Conservation (phyloP, 2,797 vertebrate genomes). For the Cygnus olor region DNA sequence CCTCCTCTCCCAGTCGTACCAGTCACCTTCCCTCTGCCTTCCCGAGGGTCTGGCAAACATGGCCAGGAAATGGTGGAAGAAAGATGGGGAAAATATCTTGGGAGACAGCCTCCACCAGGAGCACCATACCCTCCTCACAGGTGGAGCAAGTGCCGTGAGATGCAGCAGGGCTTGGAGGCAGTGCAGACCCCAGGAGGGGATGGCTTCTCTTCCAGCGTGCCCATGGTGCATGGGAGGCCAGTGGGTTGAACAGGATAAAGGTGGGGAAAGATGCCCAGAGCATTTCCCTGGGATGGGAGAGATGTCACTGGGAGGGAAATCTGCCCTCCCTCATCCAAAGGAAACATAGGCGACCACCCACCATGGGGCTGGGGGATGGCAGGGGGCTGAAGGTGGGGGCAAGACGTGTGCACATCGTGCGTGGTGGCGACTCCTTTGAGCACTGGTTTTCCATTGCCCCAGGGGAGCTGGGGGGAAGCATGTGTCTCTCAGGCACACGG, state of each 20-base stretch:
- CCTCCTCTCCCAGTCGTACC: background rate
- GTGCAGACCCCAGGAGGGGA: fast-evolving
- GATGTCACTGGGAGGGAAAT: background rate
- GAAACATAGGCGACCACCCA: background rate
- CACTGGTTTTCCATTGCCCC: slow-evolving; percentile 62
- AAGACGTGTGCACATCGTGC: slow-evolving; percentile 30
- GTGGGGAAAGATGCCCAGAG: background rate
- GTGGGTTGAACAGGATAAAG: background rate
- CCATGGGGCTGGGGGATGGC: fast-evolving
- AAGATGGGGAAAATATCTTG: background rate
- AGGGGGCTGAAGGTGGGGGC: background rate
- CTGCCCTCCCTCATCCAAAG: background rate
- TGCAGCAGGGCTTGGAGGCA: background rate
- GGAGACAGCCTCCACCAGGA: background rate
- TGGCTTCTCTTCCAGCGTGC: background rate
- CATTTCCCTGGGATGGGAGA: background rate
- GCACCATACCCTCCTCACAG: background rate
- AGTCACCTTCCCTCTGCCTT: background rate
- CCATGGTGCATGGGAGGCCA: background rate
- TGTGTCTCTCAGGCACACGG: slow-evolving; percentile 74
- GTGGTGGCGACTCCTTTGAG: slow-evolving; percentile 71
- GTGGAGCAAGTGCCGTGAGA: background rate
- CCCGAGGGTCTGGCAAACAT: background rate
- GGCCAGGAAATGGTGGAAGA: background rate
- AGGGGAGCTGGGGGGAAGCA: slow-evolving; percentile 67